Evolutionary conservation across 2,888 invertebrate genomes (phyloP).

Genomic region (Meloe dianella): DNA sequence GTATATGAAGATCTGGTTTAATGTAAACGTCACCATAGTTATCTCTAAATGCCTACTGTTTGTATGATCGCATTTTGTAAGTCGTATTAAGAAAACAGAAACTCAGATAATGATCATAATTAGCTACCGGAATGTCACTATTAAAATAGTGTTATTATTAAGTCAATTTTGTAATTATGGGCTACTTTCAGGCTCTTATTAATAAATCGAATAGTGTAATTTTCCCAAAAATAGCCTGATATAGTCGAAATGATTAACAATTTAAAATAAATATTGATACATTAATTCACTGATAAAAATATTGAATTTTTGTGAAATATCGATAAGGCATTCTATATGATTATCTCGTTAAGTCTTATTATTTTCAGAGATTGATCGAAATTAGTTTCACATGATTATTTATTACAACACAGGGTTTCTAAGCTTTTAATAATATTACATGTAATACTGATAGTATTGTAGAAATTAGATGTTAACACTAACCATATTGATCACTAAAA

Average conservation of each 20-base stretch:
- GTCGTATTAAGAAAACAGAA: too few relatives aligned
- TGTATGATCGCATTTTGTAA: not conserved
- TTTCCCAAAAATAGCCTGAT: too few relatives aligned
- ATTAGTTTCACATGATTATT: not conserved
- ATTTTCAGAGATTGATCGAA: not conserved
- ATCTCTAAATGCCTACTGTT: not conserved
- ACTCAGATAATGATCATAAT: not conserved
- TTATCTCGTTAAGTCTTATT: not conserved
- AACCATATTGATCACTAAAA: not conserved
- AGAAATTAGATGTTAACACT: constrained; percentile 15
- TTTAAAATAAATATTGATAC: too few relatives aligned
- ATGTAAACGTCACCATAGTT: not conserved
- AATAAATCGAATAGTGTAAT: too few relatives aligned
- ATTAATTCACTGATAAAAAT: too few relatives aligned
- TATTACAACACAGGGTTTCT: not conserved
- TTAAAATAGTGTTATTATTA: not conserved
- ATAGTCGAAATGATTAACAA: too few relatives aligned
- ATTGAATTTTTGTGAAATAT: not conserved
- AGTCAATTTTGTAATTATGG: not conserved
- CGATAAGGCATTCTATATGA: not conserved
- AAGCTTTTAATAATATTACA: constrained; percentile 23
- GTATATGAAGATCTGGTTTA: not conserved
- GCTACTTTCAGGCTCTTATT: too few relatives aligned
- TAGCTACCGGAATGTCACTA: not conserved
- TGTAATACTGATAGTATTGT: constrained; percentile 10